Conservation (phyloP, 1,140 invertebrate genomes). For the Drosophila simulans region DNA sequence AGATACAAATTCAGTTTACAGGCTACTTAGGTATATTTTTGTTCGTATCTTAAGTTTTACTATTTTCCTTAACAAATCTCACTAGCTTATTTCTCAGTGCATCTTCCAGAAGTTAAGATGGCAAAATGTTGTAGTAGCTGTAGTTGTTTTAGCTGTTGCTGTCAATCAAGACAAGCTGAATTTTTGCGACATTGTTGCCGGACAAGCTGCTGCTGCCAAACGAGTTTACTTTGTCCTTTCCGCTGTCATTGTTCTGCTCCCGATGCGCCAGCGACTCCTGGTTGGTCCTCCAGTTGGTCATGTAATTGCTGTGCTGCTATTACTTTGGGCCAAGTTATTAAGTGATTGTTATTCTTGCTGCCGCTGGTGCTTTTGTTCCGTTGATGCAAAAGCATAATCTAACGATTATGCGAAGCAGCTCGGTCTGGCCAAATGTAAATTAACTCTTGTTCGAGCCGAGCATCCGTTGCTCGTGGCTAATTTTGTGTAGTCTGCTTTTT, state of each 20-base stretch:
- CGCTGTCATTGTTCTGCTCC: slow-evolving; percentile 33
- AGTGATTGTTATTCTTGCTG: slow-evolving; percentile 61
- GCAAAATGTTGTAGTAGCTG: slow-evolving; percentile 37
- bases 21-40: too few relatives aligned
- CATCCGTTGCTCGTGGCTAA: slow-evolving; percentile 6
- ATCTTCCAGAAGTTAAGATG: slow-evolving; percentile 10
- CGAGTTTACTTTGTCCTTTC: slow-evolving; percentile 59
- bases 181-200: slow-evolving; percentile 71
- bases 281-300: slow-evolving; percentile 39
- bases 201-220: slow-evolving; percentile 59
- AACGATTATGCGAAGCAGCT: slow-evolving; percentile 63
- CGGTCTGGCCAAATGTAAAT: slow-evolving; percentile 62
- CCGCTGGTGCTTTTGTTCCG: slow-evolving; percentile 1
- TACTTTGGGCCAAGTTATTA: slow-evolving; percentile 75
- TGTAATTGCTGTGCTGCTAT: slow-evolving; percentile 75
- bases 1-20: too few relatives aligned
- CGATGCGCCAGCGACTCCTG: not conserved
- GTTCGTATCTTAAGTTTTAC: too few relatives aligned
- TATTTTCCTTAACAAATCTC: too few relatives aligned
- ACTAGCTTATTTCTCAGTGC: not conserved
- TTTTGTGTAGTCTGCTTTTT: slow-evolving; percentile 38
- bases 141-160: slow-evolving; percentile 47
- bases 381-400: slow-evolving; percentile 68
- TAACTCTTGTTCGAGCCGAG: slow-evolving; percentile 38
- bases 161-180: slow-evolving; percentile 73